phyloP scores from a whole-genome alignment of 2,113 vertebrate genomes.

The Rhipidura dahli region DNA sequence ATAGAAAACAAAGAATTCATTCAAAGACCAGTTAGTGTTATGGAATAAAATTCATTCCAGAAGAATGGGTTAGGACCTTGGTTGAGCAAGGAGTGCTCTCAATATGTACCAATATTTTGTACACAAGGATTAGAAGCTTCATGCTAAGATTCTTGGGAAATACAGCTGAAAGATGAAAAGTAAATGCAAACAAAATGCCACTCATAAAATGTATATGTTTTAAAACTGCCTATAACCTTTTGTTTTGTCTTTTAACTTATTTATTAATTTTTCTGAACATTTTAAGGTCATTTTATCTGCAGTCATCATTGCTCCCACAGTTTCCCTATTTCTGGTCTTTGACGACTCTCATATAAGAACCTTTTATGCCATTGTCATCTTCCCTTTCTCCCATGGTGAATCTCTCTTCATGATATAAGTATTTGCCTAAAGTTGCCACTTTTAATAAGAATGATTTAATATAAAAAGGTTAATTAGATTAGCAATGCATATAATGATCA shows the following conservation, averaged over 20 bases:
- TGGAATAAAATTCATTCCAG: slow-evolving; percentile 33
- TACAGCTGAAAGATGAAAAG: not conserved
- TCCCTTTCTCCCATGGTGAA: not conserved
- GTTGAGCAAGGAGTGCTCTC: not conserved
- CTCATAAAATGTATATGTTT: fast-evolving
- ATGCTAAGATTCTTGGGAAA: not conserved
- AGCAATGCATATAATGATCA: not conserved
- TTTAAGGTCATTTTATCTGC: not conserved
- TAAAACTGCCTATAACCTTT: not conserved
- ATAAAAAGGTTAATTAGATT: not conserved
- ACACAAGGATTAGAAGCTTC: not conserved
- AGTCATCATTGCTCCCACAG: not conserved
- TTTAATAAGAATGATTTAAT: not conserved
- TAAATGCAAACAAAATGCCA: not conserved
- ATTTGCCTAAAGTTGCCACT: not conserved
- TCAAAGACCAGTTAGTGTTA: not conserved
- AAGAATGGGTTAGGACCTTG: slow-evolving; percentile 28
- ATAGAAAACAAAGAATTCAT: slow-evolving; percentile 56
- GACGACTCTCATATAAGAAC: fast-evolving
- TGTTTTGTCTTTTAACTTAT: not conserved
- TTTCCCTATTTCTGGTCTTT: not conserved
- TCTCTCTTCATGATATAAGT: not conserved
- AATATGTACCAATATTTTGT: not conserved
- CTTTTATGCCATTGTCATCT: not conserved
- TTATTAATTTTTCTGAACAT: not conserved